A percentile compares a stretch with the other conserved stretches of the same genome.
These are phyloP conservation scores for Petrocephalus sullivani DNA, from an alignment of 2,797 vertebrate genomes.

Conservation along the genomic window DNA sequence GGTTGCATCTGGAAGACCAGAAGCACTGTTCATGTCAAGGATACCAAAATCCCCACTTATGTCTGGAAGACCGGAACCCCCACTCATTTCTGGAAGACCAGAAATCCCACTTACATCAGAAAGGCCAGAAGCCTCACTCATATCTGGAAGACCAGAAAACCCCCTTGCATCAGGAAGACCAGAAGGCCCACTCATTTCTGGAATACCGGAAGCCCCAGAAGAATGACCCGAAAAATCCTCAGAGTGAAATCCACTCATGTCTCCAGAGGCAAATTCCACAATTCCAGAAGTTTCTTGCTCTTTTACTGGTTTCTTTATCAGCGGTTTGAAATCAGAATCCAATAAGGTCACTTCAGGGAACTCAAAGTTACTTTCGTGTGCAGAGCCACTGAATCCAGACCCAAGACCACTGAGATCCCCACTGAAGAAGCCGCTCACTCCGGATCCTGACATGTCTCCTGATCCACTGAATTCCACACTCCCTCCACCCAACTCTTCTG, in stretches of 20 bases:
- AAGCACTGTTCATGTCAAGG: conserved; percentile 28
- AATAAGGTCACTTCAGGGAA: conserved; percentile 61
- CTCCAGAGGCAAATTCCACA: conserved; percentile 66
- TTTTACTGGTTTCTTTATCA: conserved; percentile 51
- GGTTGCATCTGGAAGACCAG: conserved; percentile 25
- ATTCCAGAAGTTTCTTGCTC: conserved; percentile 72
- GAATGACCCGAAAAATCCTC: conserved; percentile 41
- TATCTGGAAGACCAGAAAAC: neutral
- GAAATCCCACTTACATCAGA: neutral
- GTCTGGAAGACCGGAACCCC: conserved; percentile 45
- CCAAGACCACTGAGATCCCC: conserved; percentile 53
- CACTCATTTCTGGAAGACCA: conserved; percentile 17
- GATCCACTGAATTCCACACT: conserved; percentile 57
- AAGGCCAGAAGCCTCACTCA: conserved; percentile 47
- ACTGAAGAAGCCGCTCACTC: conserved; percentile 39
- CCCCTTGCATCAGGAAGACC: conserved; percentile 4
- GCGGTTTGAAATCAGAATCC: conserved; percentile 53
- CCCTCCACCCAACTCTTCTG: conserved; percentile 46
- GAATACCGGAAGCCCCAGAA: conserved; percentile 50
- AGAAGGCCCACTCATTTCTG: conserved; percentile 32
- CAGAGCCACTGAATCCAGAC: conserved; percentile 49
- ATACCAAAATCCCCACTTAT: conserved; percentile 48
- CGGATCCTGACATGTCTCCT: conserved; percentile 29
- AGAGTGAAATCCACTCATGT: conserved; percentile 59
- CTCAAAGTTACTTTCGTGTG: conserved; percentile 48